A percentile compares a stretch with the other conserved stretches of the same genome.
Evolutionary conservation across 92 coral and sea anemone species (phyloP).

Genomic region (Bergia puertoricense): DNA sequence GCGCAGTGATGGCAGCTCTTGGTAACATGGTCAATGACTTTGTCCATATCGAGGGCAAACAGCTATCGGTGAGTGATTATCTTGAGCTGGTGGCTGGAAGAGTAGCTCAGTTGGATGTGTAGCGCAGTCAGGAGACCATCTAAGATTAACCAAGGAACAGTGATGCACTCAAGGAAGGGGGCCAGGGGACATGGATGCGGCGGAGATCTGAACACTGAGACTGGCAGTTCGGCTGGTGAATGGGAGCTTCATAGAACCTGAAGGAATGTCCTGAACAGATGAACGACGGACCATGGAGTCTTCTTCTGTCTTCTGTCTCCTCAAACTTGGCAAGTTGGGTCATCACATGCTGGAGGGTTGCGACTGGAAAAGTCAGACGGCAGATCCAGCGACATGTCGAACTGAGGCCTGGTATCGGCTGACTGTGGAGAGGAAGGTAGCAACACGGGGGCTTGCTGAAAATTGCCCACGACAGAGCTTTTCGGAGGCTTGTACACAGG

Average conservation of each 20-base stretch:
- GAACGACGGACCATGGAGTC: neutral
- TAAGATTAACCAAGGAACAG: conserved; percentile 1
- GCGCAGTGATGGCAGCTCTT: neutral
- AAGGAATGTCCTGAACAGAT: too few relatives aligned
- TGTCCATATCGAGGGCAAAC: conserved; percentile 30
- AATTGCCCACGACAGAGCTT: too few relatives aligned
- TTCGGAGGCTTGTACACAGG: too few relatives aligned
- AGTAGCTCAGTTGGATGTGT: conserved; percentile 33
- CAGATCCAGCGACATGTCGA: conserved; percentile 39
- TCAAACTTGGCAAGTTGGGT: too few relatives aligned
- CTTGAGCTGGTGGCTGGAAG: conserved; percentile 39
- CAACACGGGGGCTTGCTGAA: neutral
- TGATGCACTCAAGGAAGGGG: conserved; percentile 15
- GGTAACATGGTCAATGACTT: neutral
- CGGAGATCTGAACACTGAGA: too few relatives aligned
- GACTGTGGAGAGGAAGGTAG: conserved; percentile 35
- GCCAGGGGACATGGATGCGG: neutral
- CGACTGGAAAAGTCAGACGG: conserved; percentile 18
- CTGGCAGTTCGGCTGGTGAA: too few relatives aligned
- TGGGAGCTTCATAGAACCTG: too few relatives aligned
- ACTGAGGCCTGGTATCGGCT: conserved; percentile 42
- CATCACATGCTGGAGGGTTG: too few relatives aligned
- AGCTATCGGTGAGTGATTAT: conserved; percentile 15
- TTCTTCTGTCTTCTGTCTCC: too few relatives aligned
- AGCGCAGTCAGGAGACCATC: conserved; percentile 36